These are phyloP conservation scores for Aspidiotus rigidus DNA, from an alignment of 2,888 invertebrate species.

Conservation along the genomic window DNA sequence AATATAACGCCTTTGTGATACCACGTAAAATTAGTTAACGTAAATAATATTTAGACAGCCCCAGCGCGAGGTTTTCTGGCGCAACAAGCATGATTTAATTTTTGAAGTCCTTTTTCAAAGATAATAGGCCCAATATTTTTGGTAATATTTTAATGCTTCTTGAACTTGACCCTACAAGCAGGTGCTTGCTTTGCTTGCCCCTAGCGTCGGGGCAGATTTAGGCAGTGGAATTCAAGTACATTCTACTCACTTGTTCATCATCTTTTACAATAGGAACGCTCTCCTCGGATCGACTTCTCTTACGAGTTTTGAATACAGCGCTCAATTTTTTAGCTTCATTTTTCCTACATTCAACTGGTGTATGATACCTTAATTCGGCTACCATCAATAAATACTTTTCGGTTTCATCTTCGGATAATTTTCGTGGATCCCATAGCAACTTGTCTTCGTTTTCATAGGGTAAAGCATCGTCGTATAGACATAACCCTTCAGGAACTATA, in stretches of 20 bases:
- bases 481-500: slow-evolving; percentile 52
- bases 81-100: neutral
- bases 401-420: slow-evolving; percentile 59
- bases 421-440: slow-evolving; percentile 83
- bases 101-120: neutral
- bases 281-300: slow-evolving; percentile 17
- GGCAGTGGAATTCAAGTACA: neutral
- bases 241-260: slow-evolving; percentile 22
- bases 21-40: neutral
- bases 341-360: slow-evolving; percentile 21
- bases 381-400: slow-evolving; percentile 65
- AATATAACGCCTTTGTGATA: slow-evolving; percentile 59
- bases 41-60: neutral
- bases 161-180: no score
- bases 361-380: slow-evolving; percentile 38
- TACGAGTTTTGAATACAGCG: slow-evolving; percentile 18
- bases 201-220: neutral
- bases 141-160: neutral
- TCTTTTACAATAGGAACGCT: slow-evolving; percentile 21
- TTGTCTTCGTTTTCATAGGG: slow-evolving; percentile 93
- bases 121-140: neutral
- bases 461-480: slow-evolving; percentile 84
- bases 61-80: neutral
- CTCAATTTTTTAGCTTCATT: slow-evolving; percentile 23
- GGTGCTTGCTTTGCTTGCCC: no score